These are phyloP conservation scores for Melanostigma gelatinosum DNA, from an alignment of 2,113 vertebrate genomes.

Conservation along the genomic window DNA sequence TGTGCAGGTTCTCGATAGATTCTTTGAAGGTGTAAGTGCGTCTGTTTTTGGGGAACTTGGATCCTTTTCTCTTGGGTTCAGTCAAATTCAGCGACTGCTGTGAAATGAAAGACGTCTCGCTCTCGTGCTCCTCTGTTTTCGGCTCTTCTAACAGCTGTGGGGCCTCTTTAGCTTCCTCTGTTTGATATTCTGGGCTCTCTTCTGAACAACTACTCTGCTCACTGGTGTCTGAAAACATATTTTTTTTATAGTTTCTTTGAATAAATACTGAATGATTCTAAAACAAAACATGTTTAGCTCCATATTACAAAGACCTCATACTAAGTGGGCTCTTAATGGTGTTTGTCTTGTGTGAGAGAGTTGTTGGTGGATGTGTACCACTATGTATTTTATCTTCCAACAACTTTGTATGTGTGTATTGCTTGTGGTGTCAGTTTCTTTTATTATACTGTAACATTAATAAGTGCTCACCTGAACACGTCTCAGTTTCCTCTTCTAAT, in stretches of 20 bases:
- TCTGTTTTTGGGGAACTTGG: constrained; percentile 17
- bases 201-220: constrained; percentile 16
- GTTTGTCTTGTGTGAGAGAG: not conserved
- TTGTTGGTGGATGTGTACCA: not conserved
- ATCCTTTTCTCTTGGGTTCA: not conserved
- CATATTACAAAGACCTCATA: not conserved
- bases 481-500: constrained; percentile 8
- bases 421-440: not conserved
- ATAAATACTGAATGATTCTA: not conserved
- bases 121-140: not conserved
- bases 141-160: not conserved
- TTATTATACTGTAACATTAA: not conserved
- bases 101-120: not conserved
- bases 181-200: constrained; percentile 11
- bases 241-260: not conserved
- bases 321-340: not conserved
- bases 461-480: constrained; percentile 17
- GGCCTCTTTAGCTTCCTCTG: not conserved
- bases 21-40: constrained; percentile 65
- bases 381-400: accelerated
- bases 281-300: not conserved
- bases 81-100: not conserved
- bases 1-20: constrained; percentile 77
- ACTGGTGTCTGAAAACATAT: constrained; percentile 13
- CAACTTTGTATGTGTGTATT: not conserved